Percentiles rank a stretch among this genome's conserved stretches.
These are phyloP conservation scores for Plodia interpunctella DNA, from an alignment of 1,140 invertebrate species.

Conservation along the genomic window DNA sequence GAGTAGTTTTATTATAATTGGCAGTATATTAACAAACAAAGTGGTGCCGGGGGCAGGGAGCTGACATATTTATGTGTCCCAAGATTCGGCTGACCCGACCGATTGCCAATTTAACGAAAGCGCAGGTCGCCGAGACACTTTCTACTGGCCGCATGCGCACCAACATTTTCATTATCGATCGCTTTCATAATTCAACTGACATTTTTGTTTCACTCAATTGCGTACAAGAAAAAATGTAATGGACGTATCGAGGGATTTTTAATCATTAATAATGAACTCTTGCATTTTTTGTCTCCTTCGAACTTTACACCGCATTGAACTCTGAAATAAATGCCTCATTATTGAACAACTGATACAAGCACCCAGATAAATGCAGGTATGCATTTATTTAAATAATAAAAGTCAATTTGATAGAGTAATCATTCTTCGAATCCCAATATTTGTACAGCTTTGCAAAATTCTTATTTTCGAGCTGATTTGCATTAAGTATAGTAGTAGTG, in stretches of 20 bases:
- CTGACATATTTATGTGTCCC: conserved; percentile 68
- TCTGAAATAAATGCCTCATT: conserved; percentile 1
- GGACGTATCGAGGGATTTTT: conserved; percentile 26
- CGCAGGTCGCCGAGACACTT: conserved; percentile 67
- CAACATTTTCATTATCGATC: conserved; percentile 71
- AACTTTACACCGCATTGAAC: conserved; percentile 1
- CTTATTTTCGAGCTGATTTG: conserved; percentile 46
- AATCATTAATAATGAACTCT: conserved; percentile 23
- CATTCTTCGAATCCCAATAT: neutral
- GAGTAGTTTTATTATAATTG: conserved; percentile 73
- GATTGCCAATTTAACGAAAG: conserved; percentile 63
- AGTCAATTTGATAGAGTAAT: neutral
- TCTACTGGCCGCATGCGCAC: conserved; percentile 56
- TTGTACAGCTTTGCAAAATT: conserved; percentile 28
- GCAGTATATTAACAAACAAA: conserved; percentile 74
- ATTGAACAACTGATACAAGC: conserved; percentile 1
- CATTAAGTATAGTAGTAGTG: conserved; percentile 54
- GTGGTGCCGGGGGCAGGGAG: conserved; percentile 57
- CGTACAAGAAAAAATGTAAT: conserved; percentile 31
- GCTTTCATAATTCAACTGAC: conserved; percentile 66
- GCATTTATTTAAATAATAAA: neutral
- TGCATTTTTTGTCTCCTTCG: conserved; percentile 4
- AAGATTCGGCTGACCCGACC: conserved; percentile 50
- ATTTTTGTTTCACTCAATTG: conserved; percentile 56
- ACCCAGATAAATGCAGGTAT: neutral